These are phyloP conservation scores for Euwallacea fornicatus DNA, from an alignment of 1,140 invertebrate genomes.

Conservation along the genomic window DNA sequence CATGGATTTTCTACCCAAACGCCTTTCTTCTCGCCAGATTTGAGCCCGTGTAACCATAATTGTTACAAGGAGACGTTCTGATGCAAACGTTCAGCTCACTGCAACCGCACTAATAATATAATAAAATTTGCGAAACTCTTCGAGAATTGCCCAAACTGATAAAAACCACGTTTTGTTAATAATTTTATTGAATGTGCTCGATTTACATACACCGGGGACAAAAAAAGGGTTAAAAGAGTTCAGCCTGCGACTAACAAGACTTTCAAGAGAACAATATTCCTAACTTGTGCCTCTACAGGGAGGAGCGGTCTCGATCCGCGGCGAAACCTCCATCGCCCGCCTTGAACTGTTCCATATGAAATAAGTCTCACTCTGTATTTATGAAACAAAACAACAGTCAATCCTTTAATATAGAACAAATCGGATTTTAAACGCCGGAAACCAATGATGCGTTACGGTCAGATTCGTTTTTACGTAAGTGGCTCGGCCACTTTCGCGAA, in stretches of 20 bases:
- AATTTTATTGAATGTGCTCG: slow-evolving; percentile 14
- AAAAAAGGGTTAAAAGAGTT: slow-evolving; percentile 28
- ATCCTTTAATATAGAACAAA: slow-evolving; percentile 35
- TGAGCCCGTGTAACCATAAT: slow-evolving; percentile 16
- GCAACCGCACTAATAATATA: slow-evolving; percentile 18
- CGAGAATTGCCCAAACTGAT: slow-evolving; percentile 12
- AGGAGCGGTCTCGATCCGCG: not conserved
- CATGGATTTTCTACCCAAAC: too few relatives aligned
- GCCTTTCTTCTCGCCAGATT: not conserved
- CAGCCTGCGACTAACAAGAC: slow-evolving; percentile 6
- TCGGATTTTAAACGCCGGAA: slow-evolving; percentile 29
- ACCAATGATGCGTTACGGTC: slow-evolving; percentile 34
- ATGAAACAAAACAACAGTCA: slow-evolving; percentile 6
- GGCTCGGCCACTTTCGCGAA: slow-evolving; percentile 32
- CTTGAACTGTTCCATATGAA: too few relatives aligned
- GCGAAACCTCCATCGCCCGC: too few relatives aligned
- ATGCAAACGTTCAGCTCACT: not conserved
- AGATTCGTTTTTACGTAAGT: slow-evolving; percentile 36
- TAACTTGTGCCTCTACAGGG: not conserved
- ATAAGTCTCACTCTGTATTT: too few relatives aligned
- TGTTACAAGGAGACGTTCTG: slow-evolving; percentile 23
- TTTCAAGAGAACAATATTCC: not conserved
- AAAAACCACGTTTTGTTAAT: slow-evolving; percentile 32
- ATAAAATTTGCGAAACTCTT: slow-evolving; percentile 22
- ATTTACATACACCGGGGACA: slow-evolving; percentile 22